Percentiles rank a stretch among this genome's conserved stretches.
These are phyloP conservation scores for Halyomorpha halys DNA, from an alignment of 1,140 invertebrate species.

Conservation along the genomic window DNA sequence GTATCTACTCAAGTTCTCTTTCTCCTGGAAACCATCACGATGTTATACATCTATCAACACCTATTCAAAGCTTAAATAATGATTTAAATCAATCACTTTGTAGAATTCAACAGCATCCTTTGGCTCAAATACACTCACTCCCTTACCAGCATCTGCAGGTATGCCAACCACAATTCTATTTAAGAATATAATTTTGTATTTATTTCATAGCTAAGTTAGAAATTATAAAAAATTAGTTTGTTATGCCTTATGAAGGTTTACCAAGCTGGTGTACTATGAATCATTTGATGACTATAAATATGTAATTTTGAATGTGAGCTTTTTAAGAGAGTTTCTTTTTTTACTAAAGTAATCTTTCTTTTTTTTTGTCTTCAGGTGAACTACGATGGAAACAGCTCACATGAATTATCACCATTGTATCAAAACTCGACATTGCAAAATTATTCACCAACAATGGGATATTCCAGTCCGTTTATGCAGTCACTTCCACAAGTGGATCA, in stretches of 20 bases:
- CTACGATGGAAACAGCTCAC: not conserved
- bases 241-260: not conserved
- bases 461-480: conserved; percentile 8
- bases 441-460: not conserved
- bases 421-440: conserved; percentile 16
- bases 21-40: conserved; percentile 16
- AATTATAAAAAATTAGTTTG: not conserved
- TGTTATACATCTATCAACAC: conserved; percentile 19
- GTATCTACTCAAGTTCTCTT: not conserved
- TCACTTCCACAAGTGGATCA: not conserved
- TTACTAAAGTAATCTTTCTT: not conserved
- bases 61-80: conserved; percentile 19
- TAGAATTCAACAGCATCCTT: conserved; percentile 24
- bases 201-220: conserved; percentile 7
- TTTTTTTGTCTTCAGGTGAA: not conserved
- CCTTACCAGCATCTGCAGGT: conserved; percentile 23
- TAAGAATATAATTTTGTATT: conserved; percentile 15
- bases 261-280: not conserved
- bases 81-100: conserved; percentile 21
- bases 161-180: not conserved
- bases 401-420: conserved; percentile 6
- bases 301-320: not conserved
- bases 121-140: conserved; percentile 21
- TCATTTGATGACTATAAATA: not conserved
- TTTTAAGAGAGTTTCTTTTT: too few species aligned